Conservation (phyloP, 2,888 invertebrate genomes). For the Gryllus longicercus region DNA sequence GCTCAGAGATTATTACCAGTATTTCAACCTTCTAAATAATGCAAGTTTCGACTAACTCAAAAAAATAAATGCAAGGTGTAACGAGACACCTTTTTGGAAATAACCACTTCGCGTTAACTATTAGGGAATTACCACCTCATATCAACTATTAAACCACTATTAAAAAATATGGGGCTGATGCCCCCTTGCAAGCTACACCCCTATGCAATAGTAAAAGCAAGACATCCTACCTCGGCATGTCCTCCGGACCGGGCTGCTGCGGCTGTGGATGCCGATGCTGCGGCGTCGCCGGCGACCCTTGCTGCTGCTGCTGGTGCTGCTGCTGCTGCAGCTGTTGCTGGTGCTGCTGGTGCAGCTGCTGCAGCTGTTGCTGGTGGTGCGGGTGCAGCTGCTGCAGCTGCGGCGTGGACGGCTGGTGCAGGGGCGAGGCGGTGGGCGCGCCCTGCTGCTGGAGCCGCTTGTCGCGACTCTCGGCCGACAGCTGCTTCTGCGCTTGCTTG, state of each 20-base stretch:
- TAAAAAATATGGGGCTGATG: too few species aligned
- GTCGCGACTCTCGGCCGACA: slow-evolving; percentile 41
- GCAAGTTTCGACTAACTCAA: too few species aligned
- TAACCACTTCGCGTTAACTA: too few species aligned
- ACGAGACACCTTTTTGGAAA: too few species aligned
- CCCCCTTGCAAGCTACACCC: too few species aligned
- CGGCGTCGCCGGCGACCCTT: background rate
- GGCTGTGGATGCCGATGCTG: background rate
- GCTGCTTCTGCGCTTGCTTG: slow-evolving; percentile 88
- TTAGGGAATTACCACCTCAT: too few species aligned
- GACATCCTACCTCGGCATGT: slow-evolving; percentile 36
- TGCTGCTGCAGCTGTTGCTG: background rate
- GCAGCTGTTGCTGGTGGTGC: background rate
- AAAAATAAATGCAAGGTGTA: too few species aligned
- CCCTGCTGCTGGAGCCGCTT: background rate
- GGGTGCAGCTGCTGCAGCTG: slow-evolving; percentile 1
- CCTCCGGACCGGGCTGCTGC: slow-evolving; percentile 33
- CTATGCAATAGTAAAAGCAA: background rate
- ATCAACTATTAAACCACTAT: too few species aligned
- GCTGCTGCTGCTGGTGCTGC: background rate
- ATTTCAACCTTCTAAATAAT: too few species aligned
- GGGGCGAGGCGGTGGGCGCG: background rate
- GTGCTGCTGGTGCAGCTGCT: background rate
- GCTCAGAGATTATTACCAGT: too few species aligned
- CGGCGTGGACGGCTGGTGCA: background rate